Percentiles rank a stretch among this genome's conserved stretches.
Evolutionary conservation across 1,140 invertebrate genomes (phyloP).

Genomic region (Drosophila lowei): DNA sequence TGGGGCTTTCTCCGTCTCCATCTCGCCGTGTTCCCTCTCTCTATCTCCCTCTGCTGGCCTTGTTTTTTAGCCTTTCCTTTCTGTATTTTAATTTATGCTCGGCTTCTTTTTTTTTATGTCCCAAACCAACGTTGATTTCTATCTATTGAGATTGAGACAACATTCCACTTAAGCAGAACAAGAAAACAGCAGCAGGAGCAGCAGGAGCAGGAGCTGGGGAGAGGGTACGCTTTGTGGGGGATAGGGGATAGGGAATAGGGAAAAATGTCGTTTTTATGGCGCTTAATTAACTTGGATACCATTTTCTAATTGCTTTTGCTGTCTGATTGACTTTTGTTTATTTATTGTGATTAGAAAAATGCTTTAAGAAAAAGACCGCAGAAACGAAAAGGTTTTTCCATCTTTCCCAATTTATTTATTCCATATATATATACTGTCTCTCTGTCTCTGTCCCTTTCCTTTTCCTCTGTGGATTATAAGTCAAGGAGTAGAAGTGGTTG

Average conservation of each 20-base stretch:
- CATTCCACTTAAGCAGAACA: constrained; percentile 61
- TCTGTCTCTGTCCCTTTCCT: neutral
- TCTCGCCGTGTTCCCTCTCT: neutral
- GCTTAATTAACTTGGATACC: constrained; percentile 76
- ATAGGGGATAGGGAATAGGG: neutral
- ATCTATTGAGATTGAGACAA: constrained; percentile 76
- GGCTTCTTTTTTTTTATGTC: constrained; percentile 32
- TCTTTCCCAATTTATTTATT: neutral
- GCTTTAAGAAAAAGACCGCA: constrained; percentile 32
- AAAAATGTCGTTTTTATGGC: constrained; percentile 76
- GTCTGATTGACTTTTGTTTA: constrained; percentile 76
- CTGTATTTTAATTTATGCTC: constrained; percentile 79
- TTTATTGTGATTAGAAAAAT: constrained; percentile 74
- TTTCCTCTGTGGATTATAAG: constrained; percentile 4
- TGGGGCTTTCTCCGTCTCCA: constrained; percentile 1
- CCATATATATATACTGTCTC: too few relatives aligned
- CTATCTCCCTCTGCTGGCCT: constrained; percentile 34
- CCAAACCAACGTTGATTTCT: constrained; percentile 67
- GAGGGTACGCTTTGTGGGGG: too few relatives aligned
- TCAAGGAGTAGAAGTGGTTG: neutral
- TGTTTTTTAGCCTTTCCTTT: constrained; percentile 77
- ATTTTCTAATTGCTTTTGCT: constrained; percentile 78
- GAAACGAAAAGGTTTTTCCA: constrained; percentile 3
- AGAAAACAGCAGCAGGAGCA: constrained; percentile 2
- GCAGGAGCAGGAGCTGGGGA: neutral